These are phyloP conservation scores for Cetonia aurata DNA, from an alignment of 2,888 invertebrate species.

Conservation along the genomic window DNA sequence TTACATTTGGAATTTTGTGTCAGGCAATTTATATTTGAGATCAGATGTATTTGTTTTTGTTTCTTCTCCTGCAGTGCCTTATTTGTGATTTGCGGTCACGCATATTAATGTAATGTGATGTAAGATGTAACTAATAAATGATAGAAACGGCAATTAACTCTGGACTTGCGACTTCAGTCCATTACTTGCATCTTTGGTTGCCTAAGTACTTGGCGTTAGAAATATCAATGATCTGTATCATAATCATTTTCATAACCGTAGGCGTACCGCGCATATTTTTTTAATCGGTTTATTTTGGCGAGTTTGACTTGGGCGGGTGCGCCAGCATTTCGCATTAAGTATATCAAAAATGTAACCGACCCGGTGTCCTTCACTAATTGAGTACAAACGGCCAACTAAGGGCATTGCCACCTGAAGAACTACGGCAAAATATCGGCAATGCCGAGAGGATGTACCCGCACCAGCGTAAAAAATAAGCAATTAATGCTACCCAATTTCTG, in stretches of 20 bases:
- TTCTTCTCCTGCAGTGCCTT: no score
- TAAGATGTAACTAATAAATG: neutral
- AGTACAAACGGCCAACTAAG: constrained; percentile 45
- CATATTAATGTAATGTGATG: no score
- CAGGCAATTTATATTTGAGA: no score
- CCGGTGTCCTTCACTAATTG: constrained; percentile 33
- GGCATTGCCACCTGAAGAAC: constrained; percentile 44
- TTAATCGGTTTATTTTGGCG: constrained; percentile 7
- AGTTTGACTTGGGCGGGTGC: neutral
- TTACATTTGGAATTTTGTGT: no score
- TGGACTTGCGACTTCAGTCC: neutral
- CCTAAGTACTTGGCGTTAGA: constrained; percentile 20
- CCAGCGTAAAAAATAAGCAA: neutral
- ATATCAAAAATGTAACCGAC: constrained; percentile 28
- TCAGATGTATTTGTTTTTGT: no score
- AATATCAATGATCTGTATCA: neutral
- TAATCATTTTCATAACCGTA: neutral
- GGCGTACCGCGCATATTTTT: neutral
- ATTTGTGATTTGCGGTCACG: no score
- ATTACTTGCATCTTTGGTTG: constrained; percentile 11
- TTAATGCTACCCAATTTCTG: constrained; percentile 5
- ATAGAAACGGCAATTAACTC: neutral
- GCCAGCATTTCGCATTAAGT: constrained; percentile 1
- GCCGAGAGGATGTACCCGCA: constrained; percentile 8
- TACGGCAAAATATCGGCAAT: constrained; percentile 3